phyloP scores from a whole-genome alignment of 2,888 invertebrate species.

The Ptychoptera contaminata region DNA sequence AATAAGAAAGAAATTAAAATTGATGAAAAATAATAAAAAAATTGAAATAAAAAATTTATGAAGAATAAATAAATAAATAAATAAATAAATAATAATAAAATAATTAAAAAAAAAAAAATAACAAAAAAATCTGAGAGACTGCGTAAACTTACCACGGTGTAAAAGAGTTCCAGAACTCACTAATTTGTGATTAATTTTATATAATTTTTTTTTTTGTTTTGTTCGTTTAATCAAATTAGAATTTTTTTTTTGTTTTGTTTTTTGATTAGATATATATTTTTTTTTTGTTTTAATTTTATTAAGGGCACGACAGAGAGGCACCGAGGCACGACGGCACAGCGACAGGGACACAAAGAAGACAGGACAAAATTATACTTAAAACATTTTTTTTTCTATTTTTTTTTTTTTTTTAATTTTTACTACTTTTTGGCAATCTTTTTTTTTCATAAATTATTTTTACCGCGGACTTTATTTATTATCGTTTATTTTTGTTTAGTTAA shows the following conservation, averaged over 20 bases:
- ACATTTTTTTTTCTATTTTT: slow-evolving; percentile 17
- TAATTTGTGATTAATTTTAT: slow-evolving; percentile 34
- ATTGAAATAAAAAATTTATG: slow-evolving; percentile 4
- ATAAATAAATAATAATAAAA: slow-evolving; percentile 5
- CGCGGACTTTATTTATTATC: too few species aligned
- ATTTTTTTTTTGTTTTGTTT: slow-evolving; percentile 8
- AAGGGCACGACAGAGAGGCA: slow-evolving; percentile 19
- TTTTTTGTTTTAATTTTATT: slow-evolving; percentile 11
- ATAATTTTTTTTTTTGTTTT: slow-evolving; percentile 13
- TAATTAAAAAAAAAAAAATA: slow-evolving; percentile 3
- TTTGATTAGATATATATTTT: slow-evolving; percentile 14
- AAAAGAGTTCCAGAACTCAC: slow-evolving; percentile 98
- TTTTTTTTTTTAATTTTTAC: slow-evolving; percentile 9
- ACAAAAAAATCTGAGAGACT: slow-evolving; percentile 17
- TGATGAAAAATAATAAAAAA: slow-evolving; percentile 3
- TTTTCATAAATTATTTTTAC: too few species aligned
- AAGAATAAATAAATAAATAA: neutral
- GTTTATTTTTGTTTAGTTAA: too few species aligned
- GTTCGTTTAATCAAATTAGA: neutral
- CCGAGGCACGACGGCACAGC: slow-evolving; percentile 27
- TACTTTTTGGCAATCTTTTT: too few species aligned
- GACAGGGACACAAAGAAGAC: slow-evolving; percentile 32
- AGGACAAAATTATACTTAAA: slow-evolving; percentile 30
- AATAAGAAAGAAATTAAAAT: slow-evolving; percentile 7
- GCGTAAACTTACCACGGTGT: slow-evolving; percentile 88